Evolutionary conservation across 2,888 invertebrate genomes (phyloP), one percentile per base, ranked within the genome.

Genomic region (Tetropium fuscum): DNA sequence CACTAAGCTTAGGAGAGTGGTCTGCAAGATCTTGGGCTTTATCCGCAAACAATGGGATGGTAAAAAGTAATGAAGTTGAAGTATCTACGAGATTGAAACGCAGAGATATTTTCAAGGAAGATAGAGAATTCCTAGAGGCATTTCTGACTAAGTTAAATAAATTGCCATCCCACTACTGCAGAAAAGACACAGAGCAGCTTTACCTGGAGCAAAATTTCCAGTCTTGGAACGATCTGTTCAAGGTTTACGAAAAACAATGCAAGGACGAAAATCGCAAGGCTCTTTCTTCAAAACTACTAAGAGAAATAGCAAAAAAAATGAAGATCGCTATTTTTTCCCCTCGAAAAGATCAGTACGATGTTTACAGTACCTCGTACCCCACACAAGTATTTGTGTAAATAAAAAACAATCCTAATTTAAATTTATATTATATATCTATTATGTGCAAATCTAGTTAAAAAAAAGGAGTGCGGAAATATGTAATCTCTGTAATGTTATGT

Each of bases 261-360:
- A 44, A 56, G 30, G 36, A 56, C 32, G 51, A 62, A 48, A 55
- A 59, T 7, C 38, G 60, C 55, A 59, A 30, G 7, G 40, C 36
- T 53, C 48, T 34, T 30, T 27, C 22, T 58, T 59, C 36, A 2
- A 4, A 3, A 4, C 2, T 2, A 7, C 2, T 43, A 8, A 43
- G 19, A 20, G 25, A 22, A 1, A 11, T 25, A 2, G 11, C 43
- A 11, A 53, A 70, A 8, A 58, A 58, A 40, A 62, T 55, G 51
- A 64, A 63, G 19, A 32, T 64, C 27, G 11, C 58, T 13, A 7
- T 57, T 7, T 22, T 43, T 27, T 32, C 19, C 5, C 68, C 60
- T 5, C 64, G 60, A 20, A 71, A 68, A 55, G 66, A 70, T 49
- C 60, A 61, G 47, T 70, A 68, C 34, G 47, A 55, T 25, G 38